Percentiles rank a stretch among this genome's conserved stretches.
phyloP scores from a whole-genome alignment of 2,797 vertebrate genomes.

The Tachyglossus aculeatus region DNA sequence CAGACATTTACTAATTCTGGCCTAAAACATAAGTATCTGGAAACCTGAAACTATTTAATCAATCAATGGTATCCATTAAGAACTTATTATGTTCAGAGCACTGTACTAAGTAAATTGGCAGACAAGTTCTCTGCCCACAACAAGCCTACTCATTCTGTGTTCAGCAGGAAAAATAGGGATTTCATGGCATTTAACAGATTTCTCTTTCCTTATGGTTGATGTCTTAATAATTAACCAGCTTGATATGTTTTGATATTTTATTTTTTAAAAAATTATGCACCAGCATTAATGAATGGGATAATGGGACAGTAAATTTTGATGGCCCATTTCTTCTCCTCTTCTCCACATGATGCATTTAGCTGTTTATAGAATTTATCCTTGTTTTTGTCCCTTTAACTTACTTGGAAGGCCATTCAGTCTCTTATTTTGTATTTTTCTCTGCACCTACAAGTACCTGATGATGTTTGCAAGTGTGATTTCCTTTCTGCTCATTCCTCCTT shows the following conservation, averaged over 20 bases:
- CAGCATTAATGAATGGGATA: not conserved
- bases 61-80: not conserved
- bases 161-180: too few relatives aligned
- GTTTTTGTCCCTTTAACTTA: not conserved
- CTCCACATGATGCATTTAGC: not conserved
- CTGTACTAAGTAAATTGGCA: not conserved
- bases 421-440: not conserved
- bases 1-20: conserved; percentile 39
- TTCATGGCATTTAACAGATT: not conserved
- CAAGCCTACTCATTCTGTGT: not conserved
- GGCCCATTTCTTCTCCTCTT: not conserved
- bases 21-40: conserved; percentile 36
- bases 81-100: rapidly evolving
- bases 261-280: not conserved
- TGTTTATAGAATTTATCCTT: not conserved
- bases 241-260: not conserved
- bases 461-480: conserved; percentile 40
- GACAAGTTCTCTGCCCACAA: not conserved
- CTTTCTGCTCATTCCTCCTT: not conserved
- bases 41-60: conserved; percentile 35
- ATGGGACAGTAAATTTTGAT: not conserved
- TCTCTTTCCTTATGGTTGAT: not conserved
- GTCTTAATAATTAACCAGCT: not conserved
- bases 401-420: not conserved
- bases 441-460: not conserved